These are phyloP conservation scores for Dicerorhinus sumatrensis DNA, from an alignment of 2,113 vertebrate genomes.

Conservation along the genomic window DNA sequence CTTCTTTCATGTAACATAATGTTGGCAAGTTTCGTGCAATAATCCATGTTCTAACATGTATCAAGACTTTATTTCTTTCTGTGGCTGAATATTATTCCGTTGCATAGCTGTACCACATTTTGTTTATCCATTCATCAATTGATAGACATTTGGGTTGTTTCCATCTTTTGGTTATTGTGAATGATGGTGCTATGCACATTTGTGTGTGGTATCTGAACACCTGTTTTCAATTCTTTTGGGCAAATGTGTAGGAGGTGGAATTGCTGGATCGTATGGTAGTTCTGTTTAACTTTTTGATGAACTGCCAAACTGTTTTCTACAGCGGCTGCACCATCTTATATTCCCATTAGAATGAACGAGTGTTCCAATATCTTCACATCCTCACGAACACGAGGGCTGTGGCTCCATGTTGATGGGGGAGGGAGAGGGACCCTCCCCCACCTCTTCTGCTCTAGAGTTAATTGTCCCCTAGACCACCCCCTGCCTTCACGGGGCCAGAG, in stretches of 20 bases:
- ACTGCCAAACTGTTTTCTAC: neutral
- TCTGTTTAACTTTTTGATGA: neutral
- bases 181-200: neutral
- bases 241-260: neutral
- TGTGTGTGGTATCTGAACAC: neutral
- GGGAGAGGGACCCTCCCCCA: no score
- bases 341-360: neutral
- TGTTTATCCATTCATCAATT: neutral
- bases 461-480: neutral
- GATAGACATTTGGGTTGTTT: neutral
- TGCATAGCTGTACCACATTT: accelerated
- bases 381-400: neutral
- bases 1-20: neutral
- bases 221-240: neutral
- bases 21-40: neutral
- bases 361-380: neutral
- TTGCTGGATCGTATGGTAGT: neutral
- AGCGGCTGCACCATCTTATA: neutral
- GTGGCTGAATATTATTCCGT: neutral
- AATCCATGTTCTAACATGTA: neutral
- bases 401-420: neutral
- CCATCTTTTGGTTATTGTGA: neutral
- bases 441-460: neutral
- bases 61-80: neutral
- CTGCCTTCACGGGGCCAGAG: neutral